Evolutionary conservation across 2,888 invertebrate genomes (phyloP).

Genomic region (Papilio gigon): DNA sequence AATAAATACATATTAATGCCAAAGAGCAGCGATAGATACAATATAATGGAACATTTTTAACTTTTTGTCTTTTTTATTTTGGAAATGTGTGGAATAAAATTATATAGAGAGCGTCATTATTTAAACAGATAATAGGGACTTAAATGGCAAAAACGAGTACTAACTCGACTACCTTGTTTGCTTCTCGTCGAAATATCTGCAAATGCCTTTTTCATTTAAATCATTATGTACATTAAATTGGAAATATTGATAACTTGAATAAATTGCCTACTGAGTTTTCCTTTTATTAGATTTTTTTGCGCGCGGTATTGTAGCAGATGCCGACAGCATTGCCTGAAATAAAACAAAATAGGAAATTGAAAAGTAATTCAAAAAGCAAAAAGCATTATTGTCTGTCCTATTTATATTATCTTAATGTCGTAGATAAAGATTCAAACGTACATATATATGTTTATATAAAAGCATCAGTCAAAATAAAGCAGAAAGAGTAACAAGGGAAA

Average conservation of each 20-base stretch:
- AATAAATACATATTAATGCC: background rate
- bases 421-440: background rate
- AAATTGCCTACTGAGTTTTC: slow-evolving; percentile 79
- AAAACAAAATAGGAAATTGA: slow-evolving; percentile 67
- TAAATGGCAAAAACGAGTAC: slow-evolving; percentile 14
- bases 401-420: background rate
- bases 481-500: slow-evolving; percentile 7
- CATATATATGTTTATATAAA: background rate
- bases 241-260: slow-evolving; percentile 9
- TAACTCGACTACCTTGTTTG: background rate
- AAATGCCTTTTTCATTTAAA: slow-evolving; percentile 2
- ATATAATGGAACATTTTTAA: background rate
- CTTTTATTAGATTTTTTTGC: slow-evolving; percentile 88
- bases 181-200: background rate
- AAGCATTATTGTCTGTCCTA: slow-evolving; percentile 5
- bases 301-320: slow-evolving; percentile 88
- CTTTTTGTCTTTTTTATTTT: background rate
- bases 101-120: slow-evolving; percentile 9
- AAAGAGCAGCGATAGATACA: slow-evolving; percentile 3
- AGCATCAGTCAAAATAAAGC: slow-evolving; percentile 22
- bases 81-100: slow-evolving; percentile 3
- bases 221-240: background rate
- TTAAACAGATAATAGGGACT: slow-evolving; percentile 10
- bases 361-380: slow-evolving; percentile 60
- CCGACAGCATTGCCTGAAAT: slow-evolving; percentile 85